Evolutionary conservation across 2,113 vertebrate species (phyloP), one percentile per base, ranked within the genome.

Genomic region (Microtus montanus): DNA sequence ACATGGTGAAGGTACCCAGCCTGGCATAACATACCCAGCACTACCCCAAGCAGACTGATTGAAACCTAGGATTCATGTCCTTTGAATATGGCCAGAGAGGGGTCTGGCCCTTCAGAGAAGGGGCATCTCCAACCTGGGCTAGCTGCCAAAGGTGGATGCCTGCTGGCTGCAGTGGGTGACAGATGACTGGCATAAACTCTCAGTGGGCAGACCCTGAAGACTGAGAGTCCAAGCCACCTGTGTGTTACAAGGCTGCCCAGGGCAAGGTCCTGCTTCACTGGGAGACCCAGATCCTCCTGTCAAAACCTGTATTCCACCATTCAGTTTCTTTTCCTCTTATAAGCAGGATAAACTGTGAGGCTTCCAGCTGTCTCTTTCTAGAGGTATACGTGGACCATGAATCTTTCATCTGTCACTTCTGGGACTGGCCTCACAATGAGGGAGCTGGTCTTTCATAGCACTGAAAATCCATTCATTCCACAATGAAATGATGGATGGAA

Each of bases 61-160:
- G 74, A 52, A 82, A 73, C 26, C 58, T 64, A 70, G 87, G n/a
- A 1, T n/a, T 41, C 80, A 19, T 44, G 58, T 17, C 24, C 80
- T 38, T 2, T 64, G 38, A 8, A n/a, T 26, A 19, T 41, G 24
- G 73, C 44, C 73, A n/a, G 82, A 80, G 70, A 91, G 64, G 38
- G 63, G n/a, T 44, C 49, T 7, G 22, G 9, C 8, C 66, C 78
- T 66, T 61, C 54, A 35, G 61, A 82, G 54, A 41, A 28, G 38
- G 74, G 71, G 7, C 15, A 35, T 24, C 10, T 14, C n/a, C 0
- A 5, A n/a, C 14, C 35, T 0, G 2, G 35, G 74, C 20, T 64
- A 26, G 58, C 14, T 64, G 66, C 24, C 8, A 79, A 30, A 58
- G 30, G 24, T 41, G 47, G 44, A 33, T 58, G 75, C 49, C 64